Percentiles rank a stretch among this genome's conserved stretches.
These are phyloP conservation scores for Pomacea canaliculata DNA, from an alignment of 2,888 invertebrate species.

Conservation along the genomic window DNA sequence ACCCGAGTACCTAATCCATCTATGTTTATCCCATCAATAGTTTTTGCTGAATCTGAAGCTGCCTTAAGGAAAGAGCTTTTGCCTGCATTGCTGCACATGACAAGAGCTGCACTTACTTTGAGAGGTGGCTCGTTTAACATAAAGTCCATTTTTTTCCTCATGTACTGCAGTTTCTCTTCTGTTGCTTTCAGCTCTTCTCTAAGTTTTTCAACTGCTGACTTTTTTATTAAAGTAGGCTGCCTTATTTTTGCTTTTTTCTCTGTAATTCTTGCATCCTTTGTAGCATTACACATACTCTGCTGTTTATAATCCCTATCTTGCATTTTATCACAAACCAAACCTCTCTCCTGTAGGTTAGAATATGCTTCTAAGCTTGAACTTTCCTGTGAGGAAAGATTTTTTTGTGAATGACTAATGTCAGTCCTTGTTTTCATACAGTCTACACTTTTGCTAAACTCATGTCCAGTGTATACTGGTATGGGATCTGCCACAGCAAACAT, in stretches of 20 bases:
- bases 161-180: slow-evolving; percentile 8
- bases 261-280: neutral
- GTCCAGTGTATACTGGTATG: too few relatives aligned
- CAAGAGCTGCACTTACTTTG: neutral
- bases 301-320: too few relatives aligned
- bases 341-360: too few relatives aligned
- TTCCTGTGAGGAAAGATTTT: too few relatives aligned
- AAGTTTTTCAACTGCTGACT: slow-evolving; percentile 3
- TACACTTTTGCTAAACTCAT: too few relatives aligned
- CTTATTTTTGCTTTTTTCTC: neutral
- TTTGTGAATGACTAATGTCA: too few relatives aligned
- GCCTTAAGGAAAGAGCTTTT: neutral
- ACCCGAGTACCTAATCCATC: too few relatives aligned
- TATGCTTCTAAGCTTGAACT: too few relatives aligned
- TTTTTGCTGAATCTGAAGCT: neutral
- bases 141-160: slow-evolving; percentile 10
- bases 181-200: slow-evolving; percentile 16
- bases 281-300: too few relatives aligned
- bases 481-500: too few relatives aligned
- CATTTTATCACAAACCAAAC: too few relatives aligned
- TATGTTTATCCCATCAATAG: neutral
- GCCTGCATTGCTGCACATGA: neutral
- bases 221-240: neutral
- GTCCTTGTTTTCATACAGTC: too few relatives aligned
- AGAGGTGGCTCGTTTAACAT: slow-evolving; percentile 20